phyloP scores from a whole-genome alignment of 2,797 vertebrate species.

The Pogoniulus pusillus region DNA sequence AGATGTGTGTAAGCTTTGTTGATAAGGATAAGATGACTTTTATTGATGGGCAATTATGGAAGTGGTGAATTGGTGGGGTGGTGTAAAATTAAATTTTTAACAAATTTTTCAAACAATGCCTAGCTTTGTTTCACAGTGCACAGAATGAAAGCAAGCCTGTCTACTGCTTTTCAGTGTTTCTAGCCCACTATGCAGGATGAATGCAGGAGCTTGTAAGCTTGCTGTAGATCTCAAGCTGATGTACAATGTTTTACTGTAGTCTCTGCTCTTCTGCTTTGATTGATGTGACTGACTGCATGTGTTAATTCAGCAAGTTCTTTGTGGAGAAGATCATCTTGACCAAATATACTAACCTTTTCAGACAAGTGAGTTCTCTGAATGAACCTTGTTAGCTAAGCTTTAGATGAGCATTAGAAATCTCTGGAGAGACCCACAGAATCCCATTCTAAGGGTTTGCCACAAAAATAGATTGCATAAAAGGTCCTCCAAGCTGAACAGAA shows the following conservation, averaged over 20 bases:
- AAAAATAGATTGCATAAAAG: neutral
- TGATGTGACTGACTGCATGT: neutral
- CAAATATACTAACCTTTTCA: neutral
- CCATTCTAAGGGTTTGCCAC: neutral
- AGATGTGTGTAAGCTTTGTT: too few relatives aligned
- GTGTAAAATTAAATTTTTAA: too few relatives aligned
- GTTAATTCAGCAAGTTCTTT: neutral
- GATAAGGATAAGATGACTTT: too few relatives aligned
- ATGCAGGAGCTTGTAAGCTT: fast-evolving
- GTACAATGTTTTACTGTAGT: neutral
- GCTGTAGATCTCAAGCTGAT: neutral
- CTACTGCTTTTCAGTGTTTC: neutral
- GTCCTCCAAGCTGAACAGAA: neutral
- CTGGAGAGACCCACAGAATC: neutral
- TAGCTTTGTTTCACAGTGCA: neutral
- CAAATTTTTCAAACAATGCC: too few relatives aligned
- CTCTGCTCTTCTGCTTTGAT: neutral
- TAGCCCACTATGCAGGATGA: neutral
- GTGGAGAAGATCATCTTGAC: neutral
- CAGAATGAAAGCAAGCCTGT: neutral
- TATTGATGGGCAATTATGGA: too few relatives aligned
- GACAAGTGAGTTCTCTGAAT: neutral
- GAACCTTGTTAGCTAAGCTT: neutral
- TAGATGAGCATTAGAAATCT: neutral
- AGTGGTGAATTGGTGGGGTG: too few relatives aligned